Percentiles rank a stretch among this genome's conserved stretches.
Conservation (phyloP, 1,140 invertebrate genomes). For the Papilio helenus region DNA sequence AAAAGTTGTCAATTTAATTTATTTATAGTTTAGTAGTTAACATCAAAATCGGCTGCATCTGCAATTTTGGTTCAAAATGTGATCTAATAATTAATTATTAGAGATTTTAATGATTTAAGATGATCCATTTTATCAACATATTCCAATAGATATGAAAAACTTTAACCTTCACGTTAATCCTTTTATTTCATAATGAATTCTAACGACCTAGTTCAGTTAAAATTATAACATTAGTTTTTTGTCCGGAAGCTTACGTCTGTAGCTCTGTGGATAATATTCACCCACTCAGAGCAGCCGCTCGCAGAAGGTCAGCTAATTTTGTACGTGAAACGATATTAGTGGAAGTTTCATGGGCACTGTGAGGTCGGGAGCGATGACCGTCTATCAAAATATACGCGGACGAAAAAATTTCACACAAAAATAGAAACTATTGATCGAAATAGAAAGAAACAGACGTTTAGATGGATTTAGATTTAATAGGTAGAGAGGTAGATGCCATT, state of each 20-base stretch:
- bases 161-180: no score
- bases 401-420: conserved; percentile 39
- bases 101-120: no score
- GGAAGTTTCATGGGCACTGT: conserved; percentile 42
- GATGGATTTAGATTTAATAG: not conserved
- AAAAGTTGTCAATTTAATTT: no score
- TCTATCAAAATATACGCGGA: conserved; percentile 47
- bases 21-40: no score
- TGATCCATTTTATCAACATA: no score
- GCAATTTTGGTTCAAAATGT: no score
- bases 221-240: not conserved
- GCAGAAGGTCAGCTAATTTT: conserved; percentile 63
- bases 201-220: not conserved
- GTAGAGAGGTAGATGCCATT: not conserved
- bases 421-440: not conserved
- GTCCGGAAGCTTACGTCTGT: conserved; percentile 12
- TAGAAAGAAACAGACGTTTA: not conserved
- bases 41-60: no score
- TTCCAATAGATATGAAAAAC: no score
- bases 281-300: conserved; percentile 43
- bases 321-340: conserved; percentile 57
- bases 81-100: no score
- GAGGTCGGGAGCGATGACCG: conserved; percentile 54
- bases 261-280: conserved; percentile 42
- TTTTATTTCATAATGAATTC: not conserved